phyloP scores from a whole-genome alignment of 1,140 invertebrate genomes.

The Colletes gigas region DNA sequence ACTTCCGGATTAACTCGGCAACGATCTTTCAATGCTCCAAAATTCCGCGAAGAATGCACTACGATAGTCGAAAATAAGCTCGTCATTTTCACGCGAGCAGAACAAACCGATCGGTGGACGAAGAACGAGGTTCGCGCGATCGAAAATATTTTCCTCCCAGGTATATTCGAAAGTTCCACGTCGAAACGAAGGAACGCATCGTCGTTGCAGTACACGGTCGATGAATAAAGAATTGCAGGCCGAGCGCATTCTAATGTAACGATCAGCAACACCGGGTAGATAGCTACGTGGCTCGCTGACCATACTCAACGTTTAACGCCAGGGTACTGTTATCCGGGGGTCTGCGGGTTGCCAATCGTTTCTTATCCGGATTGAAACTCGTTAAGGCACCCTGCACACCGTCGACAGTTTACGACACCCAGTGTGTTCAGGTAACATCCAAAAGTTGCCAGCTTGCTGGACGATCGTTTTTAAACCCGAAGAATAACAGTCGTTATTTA shows the following conservation, averaged over 20 bases:
- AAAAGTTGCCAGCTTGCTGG: too few relatives aligned
- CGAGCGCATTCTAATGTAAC: constrained; percentile 27
- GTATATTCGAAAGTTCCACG: too few relatives aligned
- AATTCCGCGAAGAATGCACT: too few relatives aligned
- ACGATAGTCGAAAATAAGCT: too few relatives aligned
- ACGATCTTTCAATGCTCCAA: too few relatives aligned
- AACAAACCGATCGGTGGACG: too few relatives aligned
- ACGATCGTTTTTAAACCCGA: too few relatives aligned
- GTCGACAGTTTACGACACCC: constrained; percentile 13
- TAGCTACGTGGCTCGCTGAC: constrained; percentile 32
- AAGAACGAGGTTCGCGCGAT: too few relatives aligned
- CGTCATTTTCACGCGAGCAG: too few relatives aligned
- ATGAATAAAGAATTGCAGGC: constrained; percentile 22
- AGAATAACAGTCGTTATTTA: too few relatives aligned
- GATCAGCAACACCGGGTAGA: background rate
- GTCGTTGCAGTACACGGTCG: background rate
- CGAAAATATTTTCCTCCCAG: background rate
- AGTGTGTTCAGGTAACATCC: background rate
- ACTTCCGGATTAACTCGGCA: too few relatives aligned
- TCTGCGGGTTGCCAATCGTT: constrained; percentile 31
- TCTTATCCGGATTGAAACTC: constrained; percentile 48
- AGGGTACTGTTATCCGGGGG: constrained; percentile 29
- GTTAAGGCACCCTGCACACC: constrained; percentile 31
- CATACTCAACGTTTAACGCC: constrained; percentile 33
- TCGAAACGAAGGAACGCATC: background rate